Percentiles rank a stretch among this genome's conserved stretches.
Conservation (phyloP, 53 echinoderm and acorn worm genomes). For the Patiria pectinifera region DNA sequence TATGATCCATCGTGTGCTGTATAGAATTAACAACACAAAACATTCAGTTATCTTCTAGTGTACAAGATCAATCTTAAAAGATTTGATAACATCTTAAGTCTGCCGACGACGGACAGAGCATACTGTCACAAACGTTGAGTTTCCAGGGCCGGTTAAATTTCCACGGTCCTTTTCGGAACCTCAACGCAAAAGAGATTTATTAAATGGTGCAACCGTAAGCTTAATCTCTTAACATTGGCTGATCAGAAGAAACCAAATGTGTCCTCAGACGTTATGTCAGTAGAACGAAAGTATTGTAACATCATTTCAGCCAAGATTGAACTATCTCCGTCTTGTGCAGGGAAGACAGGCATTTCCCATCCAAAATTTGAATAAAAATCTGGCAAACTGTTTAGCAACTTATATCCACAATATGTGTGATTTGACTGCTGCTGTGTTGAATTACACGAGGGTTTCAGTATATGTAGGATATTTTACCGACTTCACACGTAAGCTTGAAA, state of each 20-base stretch:
- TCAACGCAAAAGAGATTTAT: too few relatives aligned
- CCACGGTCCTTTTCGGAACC: too few relatives aligned
- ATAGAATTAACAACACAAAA: neutral
- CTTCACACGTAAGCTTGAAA: too few relatives aligned
- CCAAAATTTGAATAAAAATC: neutral
- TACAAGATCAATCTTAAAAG: neutral
- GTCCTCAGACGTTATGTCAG: slow-evolving; percentile 61
- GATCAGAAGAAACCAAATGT: slow-evolving; percentile 36
- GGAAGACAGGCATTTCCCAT: neutral
- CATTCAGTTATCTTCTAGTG: neutral
- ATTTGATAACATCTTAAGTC: neutral
- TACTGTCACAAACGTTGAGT: too few relatives aligned
- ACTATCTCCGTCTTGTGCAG: neutral
- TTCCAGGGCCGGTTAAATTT: too few relatives aligned
- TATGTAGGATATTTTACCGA: too few relatives aligned
- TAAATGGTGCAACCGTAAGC: too few relatives aligned
- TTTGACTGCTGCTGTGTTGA: too few relatives aligned
- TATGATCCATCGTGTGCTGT: slow-evolving; percentile 53
- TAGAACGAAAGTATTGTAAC: slow-evolving; percentile 77
- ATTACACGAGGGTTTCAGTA: too few relatives aligned
- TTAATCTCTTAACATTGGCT: neutral
- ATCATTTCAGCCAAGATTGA: slow-evolving; percentile 59
- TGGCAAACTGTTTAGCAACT: neutral
- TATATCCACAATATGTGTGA: too few relatives aligned
- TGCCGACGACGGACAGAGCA: too few relatives aligned